A percentile compares a stretch with the other conserved stretches of the same genome.
phyloP scores from a whole-genome alignment of 2,113 vertebrate genomes.

The Hystrix cristata region DNA sequence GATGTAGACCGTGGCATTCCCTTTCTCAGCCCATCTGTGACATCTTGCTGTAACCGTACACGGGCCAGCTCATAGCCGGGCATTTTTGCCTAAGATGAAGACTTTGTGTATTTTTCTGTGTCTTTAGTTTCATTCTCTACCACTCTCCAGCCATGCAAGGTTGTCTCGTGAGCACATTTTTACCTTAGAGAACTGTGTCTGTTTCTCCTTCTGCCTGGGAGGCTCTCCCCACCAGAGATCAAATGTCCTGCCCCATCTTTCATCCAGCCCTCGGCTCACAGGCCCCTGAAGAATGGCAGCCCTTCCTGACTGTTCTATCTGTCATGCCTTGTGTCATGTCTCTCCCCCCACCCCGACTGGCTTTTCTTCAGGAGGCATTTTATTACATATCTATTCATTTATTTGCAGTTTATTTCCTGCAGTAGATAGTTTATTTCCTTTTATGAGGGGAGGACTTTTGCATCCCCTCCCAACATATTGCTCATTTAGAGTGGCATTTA shows the following conservation, averaged over 20 bases:
- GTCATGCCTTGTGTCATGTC: background rate
- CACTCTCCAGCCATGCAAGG: background rate
- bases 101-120: background rate
- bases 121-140: background rate
- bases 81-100: background rate
- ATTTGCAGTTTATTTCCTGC: background rate
- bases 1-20: background rate
- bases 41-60: background rate
- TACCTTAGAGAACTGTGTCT: no score
- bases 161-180: background rate
- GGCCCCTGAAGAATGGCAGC: no score
- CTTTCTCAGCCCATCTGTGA: background rate
- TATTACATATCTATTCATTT: background rate
- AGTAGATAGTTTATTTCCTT: background rate
- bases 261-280: background rate
- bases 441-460: background rate
- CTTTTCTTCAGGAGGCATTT: background rate
- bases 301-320: background rate
- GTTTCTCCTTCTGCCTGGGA: background rate
- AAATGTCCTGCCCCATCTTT: background rate
- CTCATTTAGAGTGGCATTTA: background rate
- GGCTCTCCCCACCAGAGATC: background rate
- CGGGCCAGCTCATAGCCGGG: fast-evolving
- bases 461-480: background rate
- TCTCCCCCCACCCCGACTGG: background rate